Conservation (phyloP, 2,113 vertebrate genomes). For the Ovis canadensis region DNA sequence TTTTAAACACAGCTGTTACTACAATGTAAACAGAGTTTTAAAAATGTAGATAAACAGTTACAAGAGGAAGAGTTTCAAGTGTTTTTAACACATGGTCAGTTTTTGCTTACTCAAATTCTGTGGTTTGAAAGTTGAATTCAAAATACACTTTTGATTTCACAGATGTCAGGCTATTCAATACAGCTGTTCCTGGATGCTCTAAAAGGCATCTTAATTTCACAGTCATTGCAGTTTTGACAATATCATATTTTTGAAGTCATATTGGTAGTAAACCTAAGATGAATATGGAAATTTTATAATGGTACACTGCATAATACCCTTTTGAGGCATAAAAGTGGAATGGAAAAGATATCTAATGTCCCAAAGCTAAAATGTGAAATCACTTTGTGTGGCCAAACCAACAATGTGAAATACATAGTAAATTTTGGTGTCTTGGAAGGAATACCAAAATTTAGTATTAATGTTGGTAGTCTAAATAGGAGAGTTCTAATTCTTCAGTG, state of each 20-base stretch:
- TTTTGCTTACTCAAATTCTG: slow-evolving; percentile 79
- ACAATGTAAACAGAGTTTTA: slow-evolving; percentile 82
- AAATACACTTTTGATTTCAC: slow-evolving; percentile 78
- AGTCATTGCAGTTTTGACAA: slow-evolving; percentile 45
- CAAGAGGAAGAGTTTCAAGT: slow-evolving; percentile 81
- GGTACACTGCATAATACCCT: slow-evolving; percentile 37
- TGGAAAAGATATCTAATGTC: slow-evolving; percentile 56
- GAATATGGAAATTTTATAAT: slow-evolving; percentile 62
- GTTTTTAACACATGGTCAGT: slow-evolving; percentile 82
- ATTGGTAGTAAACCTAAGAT: slow-evolving; percentile 66
- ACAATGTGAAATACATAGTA: slow-evolving; percentile 44
- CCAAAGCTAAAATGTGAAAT: slow-evolving; percentile 66
- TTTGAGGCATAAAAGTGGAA: slow-evolving; percentile 65
- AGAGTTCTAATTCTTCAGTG: background rate
- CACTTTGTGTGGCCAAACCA: slow-evolving; percentile 57
- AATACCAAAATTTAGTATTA: background rate
- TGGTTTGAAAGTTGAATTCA: slow-evolving; percentile 79
- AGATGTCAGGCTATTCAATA: slow-evolving; percentile 75
- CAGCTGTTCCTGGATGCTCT: slow-evolving; percentile 52
- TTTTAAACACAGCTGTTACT: slow-evolving; percentile 88
- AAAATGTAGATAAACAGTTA: slow-evolving; percentile 83
- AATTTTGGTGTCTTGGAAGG: background rate
- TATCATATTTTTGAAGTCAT: slow-evolving; percentile 70
- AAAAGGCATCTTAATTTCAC: slow-evolving; percentile 57
- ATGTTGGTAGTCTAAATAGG: background rate